Conservation (phyloP, 2,888 invertebrate genomes). For the Drosophila emarginata region DNA sequence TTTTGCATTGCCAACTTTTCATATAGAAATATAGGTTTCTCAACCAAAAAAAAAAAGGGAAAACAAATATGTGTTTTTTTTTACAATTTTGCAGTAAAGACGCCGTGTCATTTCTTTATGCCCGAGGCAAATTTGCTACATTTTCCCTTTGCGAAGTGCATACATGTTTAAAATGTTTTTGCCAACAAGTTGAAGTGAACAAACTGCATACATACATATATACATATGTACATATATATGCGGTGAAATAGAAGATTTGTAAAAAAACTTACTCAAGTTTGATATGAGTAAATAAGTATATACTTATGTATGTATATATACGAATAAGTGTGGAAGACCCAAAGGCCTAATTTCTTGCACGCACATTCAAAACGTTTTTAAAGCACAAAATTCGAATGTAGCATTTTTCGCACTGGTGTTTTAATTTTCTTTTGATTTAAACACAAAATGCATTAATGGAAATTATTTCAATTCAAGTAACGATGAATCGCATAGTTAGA, state of each 20-base stretch:
- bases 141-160: not conserved
- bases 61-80: constrained; percentile 2
- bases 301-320: not conserved
- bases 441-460: not conserved
- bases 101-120: constrained; percentile 4
- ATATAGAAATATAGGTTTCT: not conserved
- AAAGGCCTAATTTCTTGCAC: constrained; percentile 1
- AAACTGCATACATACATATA: not conserved
- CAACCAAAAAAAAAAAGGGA: not conserved
- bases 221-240: not conserved
- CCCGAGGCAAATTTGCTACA: not conserved
- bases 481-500: not conserved
- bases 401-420: not conserved
- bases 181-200: not conserved
- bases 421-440: not conserved
- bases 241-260: constrained; percentile 1
- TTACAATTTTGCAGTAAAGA: constrained; percentile 3
- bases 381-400: not conserved
- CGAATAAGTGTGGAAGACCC: not conserved
- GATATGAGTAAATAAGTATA: not conserved
- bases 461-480: not conserved
- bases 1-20: no score
- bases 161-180: constrained; percentile 2
- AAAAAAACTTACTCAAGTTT: not conserved
- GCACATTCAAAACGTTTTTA: not conserved